Evolutionary conservation across 2,797 vertebrate species (phyloP).

Genomic region (Parambassis ranga): DNA sequence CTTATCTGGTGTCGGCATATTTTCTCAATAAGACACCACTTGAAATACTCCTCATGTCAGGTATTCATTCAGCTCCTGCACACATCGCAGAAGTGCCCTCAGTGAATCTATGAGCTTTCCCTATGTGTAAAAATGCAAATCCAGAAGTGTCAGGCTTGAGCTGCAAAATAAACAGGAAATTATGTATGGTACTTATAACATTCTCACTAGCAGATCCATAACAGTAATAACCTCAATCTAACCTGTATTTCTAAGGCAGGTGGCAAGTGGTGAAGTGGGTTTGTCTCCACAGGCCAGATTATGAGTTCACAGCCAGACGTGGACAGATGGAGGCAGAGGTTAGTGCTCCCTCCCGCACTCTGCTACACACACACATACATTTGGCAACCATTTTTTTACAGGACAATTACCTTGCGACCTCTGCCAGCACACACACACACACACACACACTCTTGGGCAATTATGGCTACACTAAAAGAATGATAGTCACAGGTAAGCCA

Average conservation of each 20-base stretch:
- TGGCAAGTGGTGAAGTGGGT: conserved; percentile 67
- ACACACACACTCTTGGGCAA: conserved; percentile 40
- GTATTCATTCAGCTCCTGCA: not conserved
- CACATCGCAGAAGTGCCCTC: not conserved
- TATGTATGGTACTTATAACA: conserved; percentile 23
- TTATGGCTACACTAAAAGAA: conserved; percentile 54
- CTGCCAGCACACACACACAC: conserved; percentile 45
- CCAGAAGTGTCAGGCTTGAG: not conserved
- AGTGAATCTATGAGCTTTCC: conserved; percentile 2
- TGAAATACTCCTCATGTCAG: not conserved
- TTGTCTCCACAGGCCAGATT: conserved; percentile 74
- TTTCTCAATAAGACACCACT: not conserved
- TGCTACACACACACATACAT: conserved; percentile 49
- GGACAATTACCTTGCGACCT: conserved; percentile 71
- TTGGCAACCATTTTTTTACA: conserved; percentile 65
- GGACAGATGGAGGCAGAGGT: conserved; percentile 79
- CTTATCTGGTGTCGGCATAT: conserved; percentile 2
- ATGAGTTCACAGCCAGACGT: conserved; percentile 74
- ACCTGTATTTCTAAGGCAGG: conserved; percentile 74
- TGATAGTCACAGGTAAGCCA: conserved; percentile 39
- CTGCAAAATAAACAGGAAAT: conserved; percentile 40
- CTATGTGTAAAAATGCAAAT: conserved; percentile 17
- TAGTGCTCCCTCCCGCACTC: conserved; percentile 63
- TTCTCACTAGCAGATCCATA: conserved; percentile 45
- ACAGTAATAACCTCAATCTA: conserved; percentile 66